Evolutionary conservation across 1,140 invertebrate species (phyloP), one percentile per base, ranked within the genome.

Genomic region (Diprion similis): DNA sequence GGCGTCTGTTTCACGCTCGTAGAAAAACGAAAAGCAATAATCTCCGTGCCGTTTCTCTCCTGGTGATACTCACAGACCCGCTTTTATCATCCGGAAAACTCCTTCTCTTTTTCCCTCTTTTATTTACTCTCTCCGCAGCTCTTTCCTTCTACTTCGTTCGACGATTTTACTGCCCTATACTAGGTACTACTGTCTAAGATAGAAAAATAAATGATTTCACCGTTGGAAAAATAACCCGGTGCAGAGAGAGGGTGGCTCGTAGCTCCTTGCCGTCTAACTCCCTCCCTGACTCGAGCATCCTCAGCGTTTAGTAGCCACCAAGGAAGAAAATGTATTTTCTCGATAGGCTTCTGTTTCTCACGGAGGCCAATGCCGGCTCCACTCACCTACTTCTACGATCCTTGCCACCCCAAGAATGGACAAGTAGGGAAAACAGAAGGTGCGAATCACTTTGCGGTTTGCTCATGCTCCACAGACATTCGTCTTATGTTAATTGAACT

Each of bases 1-100:
- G 72, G 70, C 67, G 37, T 72, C 74, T 77, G 74, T 72, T 77
- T 76, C 75, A 77, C 78, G 76, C 74, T 76, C 11, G n/a, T 24
- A 46, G 69, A 70, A 37, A 37, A 70, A 73, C 73, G 72, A 73
- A 66, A 75, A 78, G 80, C 78, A 81, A 81, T 79, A 74, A 75
- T 75, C 70, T 67, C 59, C n/a, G 51, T 59, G n/a, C n/a, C 51
- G 11, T 59, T 59, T 59, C n/a, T 17, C n/a, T 15, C 8, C 6
- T 37, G 2, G 24, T 6, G 24, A 37, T 37, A 37, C 24, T 37
- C 24, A 37, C 24, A 37, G 24, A 37, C 24, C 24, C 24, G 24
- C 24, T 37, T 37, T 37, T 37, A 37, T 37, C 24, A 37, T 37
- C 24, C 24, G 24, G 24, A 37, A 37, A 37, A 37, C 24, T 37